Evolutionary conservation across 2,888 invertebrate species (phyloP).

Genomic region (Sesia bembeciformis): DNA sequence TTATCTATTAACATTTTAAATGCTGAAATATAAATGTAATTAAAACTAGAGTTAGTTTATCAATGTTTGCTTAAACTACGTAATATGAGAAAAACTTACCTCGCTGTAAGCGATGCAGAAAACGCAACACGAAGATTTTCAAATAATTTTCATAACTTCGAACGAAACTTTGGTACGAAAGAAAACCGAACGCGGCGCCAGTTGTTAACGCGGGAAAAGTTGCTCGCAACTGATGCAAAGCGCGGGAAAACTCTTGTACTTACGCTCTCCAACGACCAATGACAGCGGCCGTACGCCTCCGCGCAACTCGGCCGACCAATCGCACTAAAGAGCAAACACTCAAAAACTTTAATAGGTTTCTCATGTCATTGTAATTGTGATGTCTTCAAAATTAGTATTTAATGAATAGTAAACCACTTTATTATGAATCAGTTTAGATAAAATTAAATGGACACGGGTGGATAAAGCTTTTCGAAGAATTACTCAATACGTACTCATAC

Average conservation of each 20-base stretch:
- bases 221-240: slow-evolving; percentile 52
- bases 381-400: neutral
- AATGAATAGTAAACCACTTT: neutral
- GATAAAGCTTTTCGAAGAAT: neutral
- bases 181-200: slow-evolving; percentile 5
- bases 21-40: no score
- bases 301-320: slow-evolving; percentile 38
- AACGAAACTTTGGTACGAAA: neutral
- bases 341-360: slow-evolving; percentile 61
- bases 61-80: no score
- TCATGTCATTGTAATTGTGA: slow-evolving; percentile 27
- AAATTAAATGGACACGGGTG: neutral
- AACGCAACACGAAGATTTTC: neutral
- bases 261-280: slow-evolving; percentile 49
- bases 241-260: slow-evolving; percentile 63
- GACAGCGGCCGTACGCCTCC: slow-evolving; percentile 44
- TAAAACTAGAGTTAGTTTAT: no score
- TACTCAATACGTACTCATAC: neutral
- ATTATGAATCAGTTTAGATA: neutral
- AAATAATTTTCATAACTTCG: neutral
- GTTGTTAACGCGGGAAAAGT: slow-evolving; percentile 44
- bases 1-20: no score
- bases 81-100: no score
- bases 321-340: slow-evolving; percentile 45
- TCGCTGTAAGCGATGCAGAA: no score